These are phyloP conservation scores for Lithophane ornitopus DNA, from an alignment of 2,888 invertebrate species.

Conservation along the genomic window DNA sequence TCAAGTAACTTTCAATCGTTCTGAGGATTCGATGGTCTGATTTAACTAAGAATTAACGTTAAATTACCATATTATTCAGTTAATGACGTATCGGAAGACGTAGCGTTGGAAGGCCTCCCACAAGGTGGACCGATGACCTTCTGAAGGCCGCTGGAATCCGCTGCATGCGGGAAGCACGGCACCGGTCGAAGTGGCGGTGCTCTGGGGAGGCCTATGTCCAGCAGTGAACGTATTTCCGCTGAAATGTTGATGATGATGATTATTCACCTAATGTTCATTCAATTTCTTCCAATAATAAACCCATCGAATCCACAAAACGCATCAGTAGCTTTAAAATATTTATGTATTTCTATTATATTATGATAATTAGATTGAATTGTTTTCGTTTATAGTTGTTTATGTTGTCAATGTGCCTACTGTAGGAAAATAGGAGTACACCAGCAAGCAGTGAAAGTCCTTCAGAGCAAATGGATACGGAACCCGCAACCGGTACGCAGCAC, in stretches of 20 bases:
- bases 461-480: slow-evolving; percentile 74
- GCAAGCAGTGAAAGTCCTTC: slow-evolving; percentile 70
- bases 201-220: too few relatives aligned
- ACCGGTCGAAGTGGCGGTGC: too few relatives aligned
- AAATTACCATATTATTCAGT: too few relatives aligned
- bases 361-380: slow-evolving; percentile 48
- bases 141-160: too few relatives aligned
- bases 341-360: slow-evolving; percentile 35
- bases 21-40: slow-evolving; percentile 29
- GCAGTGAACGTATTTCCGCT: too few relatives aligned
- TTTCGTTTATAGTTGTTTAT: slow-evolving; percentile 69
- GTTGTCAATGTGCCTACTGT: slow-evolving; percentile 77
- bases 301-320: slow-evolving; percentile 33
- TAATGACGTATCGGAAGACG: too few relatives aligned
- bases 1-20: slow-evolving; percentile 11
- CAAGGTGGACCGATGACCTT: too few relatives aligned
- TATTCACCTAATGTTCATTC: not conserved
- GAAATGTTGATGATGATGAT: too few relatives aligned
- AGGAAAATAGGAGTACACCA: slow-evolving; percentile 75
- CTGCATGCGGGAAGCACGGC: too few relatives aligned
- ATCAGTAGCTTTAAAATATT: slow-evolving; percentile 17
- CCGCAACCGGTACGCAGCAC: slow-evolving; percentile 65
- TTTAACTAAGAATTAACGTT: not conserved
- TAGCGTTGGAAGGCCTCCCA: too few relatives aligned
- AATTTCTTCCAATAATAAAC: not conserved